A percentile compares a stretch with the other conserved stretches of the same genome.
These are phyloP conservation scores for Dendrolimus houi DNA, from an alignment of 2,888 invertebrate genomes.

Conservation along the genomic window DNA sequence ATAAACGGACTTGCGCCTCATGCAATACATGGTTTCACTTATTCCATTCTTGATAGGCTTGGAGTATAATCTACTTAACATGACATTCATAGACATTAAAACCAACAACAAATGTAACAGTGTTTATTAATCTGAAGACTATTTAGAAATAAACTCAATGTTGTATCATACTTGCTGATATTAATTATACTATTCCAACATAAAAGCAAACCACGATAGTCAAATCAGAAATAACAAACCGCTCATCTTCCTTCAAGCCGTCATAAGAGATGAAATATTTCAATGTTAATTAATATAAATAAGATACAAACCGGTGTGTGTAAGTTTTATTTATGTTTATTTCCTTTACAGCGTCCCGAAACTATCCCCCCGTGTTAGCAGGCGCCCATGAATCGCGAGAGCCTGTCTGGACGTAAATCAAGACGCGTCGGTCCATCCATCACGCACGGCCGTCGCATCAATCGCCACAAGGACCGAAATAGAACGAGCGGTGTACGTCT, in stretches of 20 bases:
- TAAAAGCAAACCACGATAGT: background rate
- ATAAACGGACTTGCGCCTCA: too few relatives aligned
- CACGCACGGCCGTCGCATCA: constrained; percentile 60
- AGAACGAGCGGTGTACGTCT: constrained; percentile 32
- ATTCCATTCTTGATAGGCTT: too few relatives aligned
- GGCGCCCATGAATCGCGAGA: constrained; percentile 49
- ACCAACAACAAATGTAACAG: too few relatives aligned
- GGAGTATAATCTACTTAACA: too few relatives aligned
- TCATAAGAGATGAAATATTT: background rate
- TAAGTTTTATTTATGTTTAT: constrained; percentile 23
- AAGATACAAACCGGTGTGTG: constrained; percentile 2
- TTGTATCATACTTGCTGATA: background rate
- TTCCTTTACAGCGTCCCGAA: constrained; percentile 20
- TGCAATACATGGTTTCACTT: too few relatives aligned
- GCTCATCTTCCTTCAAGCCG: background rate
- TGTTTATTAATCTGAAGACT: too few relatives aligned
- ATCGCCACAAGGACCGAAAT: constrained; percentile 54
- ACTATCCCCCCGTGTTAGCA: constrained; percentile 32
- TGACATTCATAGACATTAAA: too few relatives aligned
- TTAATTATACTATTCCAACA: background rate
- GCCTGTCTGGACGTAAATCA: constrained; percentile 61
- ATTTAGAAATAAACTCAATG: too few relatives aligned
- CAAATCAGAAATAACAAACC: background rate
- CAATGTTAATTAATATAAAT: background rate
- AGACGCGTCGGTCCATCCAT: constrained; percentile 54